Conservation (phyloP, 1,140 invertebrate genomes). For the Trigoniulus corallinus region DNA sequence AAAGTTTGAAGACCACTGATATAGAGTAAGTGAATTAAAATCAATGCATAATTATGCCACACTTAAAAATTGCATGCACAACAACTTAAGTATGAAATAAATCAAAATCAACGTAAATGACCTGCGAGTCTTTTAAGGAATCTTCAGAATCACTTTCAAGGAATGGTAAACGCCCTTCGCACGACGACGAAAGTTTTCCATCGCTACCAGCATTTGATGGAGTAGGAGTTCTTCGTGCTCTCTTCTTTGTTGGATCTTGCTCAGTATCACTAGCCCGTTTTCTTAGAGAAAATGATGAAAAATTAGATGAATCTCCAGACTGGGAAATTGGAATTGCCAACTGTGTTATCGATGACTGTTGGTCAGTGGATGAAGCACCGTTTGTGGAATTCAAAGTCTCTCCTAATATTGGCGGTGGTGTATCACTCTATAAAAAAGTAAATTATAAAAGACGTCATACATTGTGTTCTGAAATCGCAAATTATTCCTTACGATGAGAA, state of each 20-base stretch:
- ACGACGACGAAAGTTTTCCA: neutral
- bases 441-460: constrained; percentile 21
- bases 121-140: constrained; percentile 1
- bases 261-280: constrained; percentile 6
- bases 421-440: constrained; percentile 20
- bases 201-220: neutral
- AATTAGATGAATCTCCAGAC: neutral
- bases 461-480: no score
- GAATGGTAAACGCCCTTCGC: neutral
- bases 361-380: constrained; percentile 58
- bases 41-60: no score
- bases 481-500: no score
- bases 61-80: no score
- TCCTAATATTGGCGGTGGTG: constrained; percentile 16
- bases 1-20: no score
- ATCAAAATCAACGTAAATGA: no score
- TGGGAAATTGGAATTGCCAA: constrained; percentile 9
- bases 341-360: constrained; percentile 58
- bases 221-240: neutral
- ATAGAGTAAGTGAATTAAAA: no score
- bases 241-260: neutral
- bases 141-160: constrained; percentile 8
- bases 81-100: no score
- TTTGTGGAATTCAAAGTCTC: constrained; percentile 32
- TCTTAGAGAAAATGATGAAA: neutral